These are phyloP conservation scores for Ellobium chinense DNA, from an alignment of 2,888 invertebrate species.

Conservation along the genomic window DNA sequence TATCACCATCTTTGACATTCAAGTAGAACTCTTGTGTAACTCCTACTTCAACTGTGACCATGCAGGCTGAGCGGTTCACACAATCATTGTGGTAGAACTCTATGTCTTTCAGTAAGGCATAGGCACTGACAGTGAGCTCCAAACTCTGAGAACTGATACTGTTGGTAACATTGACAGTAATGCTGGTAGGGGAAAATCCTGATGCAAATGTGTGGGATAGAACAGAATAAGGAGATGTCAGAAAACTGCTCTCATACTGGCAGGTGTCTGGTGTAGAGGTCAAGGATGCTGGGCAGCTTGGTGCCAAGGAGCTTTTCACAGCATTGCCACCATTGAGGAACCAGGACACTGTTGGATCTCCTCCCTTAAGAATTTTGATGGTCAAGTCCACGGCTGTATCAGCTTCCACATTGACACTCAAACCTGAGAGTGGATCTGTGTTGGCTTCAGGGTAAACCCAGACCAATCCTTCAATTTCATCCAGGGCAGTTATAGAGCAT, in stretches of 20 bases:
- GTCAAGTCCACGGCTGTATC: conserved; percentile 52
- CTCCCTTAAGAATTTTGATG: conserved; percentile 54
- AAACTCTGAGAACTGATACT: conserved; percentile 30
- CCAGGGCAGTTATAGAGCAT: conserved; percentile 51
- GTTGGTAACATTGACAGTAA: conserved; percentile 42
- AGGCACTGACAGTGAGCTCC: background rate
- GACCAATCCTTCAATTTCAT: conserved; percentile 53
- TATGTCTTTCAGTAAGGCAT: conserved; percentile 25
- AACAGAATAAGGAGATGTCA: conserved; percentile 43
- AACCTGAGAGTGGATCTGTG: background rate
- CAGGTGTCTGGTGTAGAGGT: conserved; percentile 31
- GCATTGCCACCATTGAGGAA: conserved; percentile 37
- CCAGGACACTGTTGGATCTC: conserved; percentile 52
- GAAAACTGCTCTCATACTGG: conserved; percentile 38
- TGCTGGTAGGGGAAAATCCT: background rate
- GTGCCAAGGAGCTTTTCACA: conserved; percentile 25
- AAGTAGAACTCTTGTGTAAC: conserved; percentile 27
- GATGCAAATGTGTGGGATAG: conserved; percentile 38
- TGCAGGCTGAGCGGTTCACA: conserved; percentile 1
- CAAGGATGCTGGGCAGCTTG: conserved; percentile 51
- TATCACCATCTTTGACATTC: conserved; percentile 20
- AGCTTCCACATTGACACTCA: conserved; percentile 54
- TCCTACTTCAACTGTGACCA: conserved; percentile 38
- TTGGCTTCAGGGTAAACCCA: conserved; percentile 58
- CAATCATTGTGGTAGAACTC: conserved; percentile 41